Base-by-base conservation (phyloP, 2,888 invertebrate species). In the Syritta pipiens region DNA sequence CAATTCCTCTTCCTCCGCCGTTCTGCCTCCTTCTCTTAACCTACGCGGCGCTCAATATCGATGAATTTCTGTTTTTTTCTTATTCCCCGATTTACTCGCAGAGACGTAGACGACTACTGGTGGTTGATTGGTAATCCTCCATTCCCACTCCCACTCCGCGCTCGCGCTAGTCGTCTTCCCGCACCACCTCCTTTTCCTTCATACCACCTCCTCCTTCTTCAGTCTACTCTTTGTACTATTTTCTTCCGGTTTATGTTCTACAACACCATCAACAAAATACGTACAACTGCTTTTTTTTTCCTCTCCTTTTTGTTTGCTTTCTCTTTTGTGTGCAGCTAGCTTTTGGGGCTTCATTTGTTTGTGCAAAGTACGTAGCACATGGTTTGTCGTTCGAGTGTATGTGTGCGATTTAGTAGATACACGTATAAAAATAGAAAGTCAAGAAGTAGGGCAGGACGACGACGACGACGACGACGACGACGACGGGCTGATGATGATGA, bases 341-440 rank as follows among this genome's bases (percentile, higher is more conserved):
- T 77, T 77, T 77, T 72, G 77, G 77, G 77, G 72, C 65, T 72
- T 77, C 59, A 60, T 67, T 76, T 76, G 68, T 68, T 62, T 48
- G 46, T 30, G 59, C 30, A 42, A 30, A 63, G 49, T 10, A 42
- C 51, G 51, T 22, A 67, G 77, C 71, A 76, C 53, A 65, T 67
- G 55, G 55, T 28, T 46, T 17, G 40, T 14, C 24, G 28, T 22
- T 35, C 57, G 44, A 72, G 28, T 37, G 49, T 51, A 40, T 69
- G 57, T 57, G 22, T 67, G 42, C 14, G 44, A 81, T 82, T 83
- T 84, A 83, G 84, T 84, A 84, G 85, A 82, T 85, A 85, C 84
- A 83, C 74, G 84, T 79, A 74, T 49, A 67, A 72, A 79, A 74
- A 79, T 74, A 79, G 74, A 74, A 79, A 79, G 55, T 57, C 62